These are phyloP conservation scores for Holcopasites calliopsidis DNA, from an alignment of 1,140 invertebrate species.

Conservation along the genomic window DNA sequence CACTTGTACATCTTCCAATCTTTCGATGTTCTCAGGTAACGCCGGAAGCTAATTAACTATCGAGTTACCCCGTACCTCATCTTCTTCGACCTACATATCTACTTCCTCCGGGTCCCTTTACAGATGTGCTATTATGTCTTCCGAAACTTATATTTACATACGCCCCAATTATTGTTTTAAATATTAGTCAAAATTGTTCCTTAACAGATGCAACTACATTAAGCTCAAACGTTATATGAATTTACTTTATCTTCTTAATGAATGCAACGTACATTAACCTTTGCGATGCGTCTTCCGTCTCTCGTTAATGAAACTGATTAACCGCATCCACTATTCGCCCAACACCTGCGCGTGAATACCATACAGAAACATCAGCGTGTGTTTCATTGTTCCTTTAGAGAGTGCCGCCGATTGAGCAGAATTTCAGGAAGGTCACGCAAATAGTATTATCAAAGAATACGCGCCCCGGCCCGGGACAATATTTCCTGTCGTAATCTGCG, in stretches of 20 bases:
- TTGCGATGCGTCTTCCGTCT: too few species aligned
- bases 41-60: constrained; percentile 68
- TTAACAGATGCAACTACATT: too few species aligned
- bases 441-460: constrained; percentile 43
- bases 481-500: constrained; percentile 73
- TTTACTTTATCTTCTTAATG: too few species aligned
- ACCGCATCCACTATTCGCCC: too few species aligned
- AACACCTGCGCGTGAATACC: too few species aligned
- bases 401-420: constrained; percentile 16
- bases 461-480: constrained; percentile 64
- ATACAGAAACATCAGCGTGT: background rate
- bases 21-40: constrained; percentile 50
- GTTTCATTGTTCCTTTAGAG: background rate
- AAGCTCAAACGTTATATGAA: too few species aligned
- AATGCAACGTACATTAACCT: too few species aligned
- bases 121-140: constrained; percentile 68
- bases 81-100: constrained; percentile 37
- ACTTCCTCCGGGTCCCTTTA: constrained; percentile 60
- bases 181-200: too few species aligned
- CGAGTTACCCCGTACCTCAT: constrained; percentile 58
- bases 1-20: constrained; percentile 41
- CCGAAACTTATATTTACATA: too few species aligned
- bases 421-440: constrained; percentile 10
- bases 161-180: too few species aligned
- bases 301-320: too few species aligned